phyloP scores from a whole-genome alignment of 2,888 invertebrate species.

The Gymnosoma rotundatum region DNA sequence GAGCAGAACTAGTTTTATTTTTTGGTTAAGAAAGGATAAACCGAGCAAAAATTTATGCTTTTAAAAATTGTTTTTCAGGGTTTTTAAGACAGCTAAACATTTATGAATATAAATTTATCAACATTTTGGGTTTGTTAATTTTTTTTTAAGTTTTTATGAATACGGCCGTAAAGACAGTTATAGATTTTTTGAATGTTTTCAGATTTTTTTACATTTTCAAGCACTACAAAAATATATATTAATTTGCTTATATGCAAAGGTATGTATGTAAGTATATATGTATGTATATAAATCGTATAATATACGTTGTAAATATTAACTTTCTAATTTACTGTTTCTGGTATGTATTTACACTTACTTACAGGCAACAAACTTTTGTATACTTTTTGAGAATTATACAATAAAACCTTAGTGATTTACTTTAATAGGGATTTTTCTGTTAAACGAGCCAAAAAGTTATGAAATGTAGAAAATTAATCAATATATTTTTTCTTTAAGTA shows the following conservation, averaged over 20 bases:
- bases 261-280: background rate
- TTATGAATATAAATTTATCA: no score
- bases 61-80: no score
- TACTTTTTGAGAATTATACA: background rate
- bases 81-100: no score
- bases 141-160: no score
- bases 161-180: conserved; percentile 4
- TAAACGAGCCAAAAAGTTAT: conserved; percentile 26
- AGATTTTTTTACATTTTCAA: conserved; percentile 27
- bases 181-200: conserved; percentile 34
- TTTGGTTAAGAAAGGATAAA: no score
- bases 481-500: conserved; percentile 25
- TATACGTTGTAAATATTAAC: conserved; percentile 61
- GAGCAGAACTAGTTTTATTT: no score
- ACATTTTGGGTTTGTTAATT: no score
- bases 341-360: conserved; percentile 52
- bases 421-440: background rate
- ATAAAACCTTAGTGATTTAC: background rate
- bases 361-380: conserved; percentile 56
- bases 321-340: conserved; percentile 31
- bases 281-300: conserved; percentile 45
- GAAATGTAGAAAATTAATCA: conserved; percentile 38
- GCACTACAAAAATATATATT: conserved; percentile 67
- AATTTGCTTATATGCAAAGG: conserved; percentile 12
- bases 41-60: no score